Evolutionary conservation across 2,113 vertebrate genomes (phyloP), one percentile per base, ranked within the genome.

Genomic region (Phoenicopterus ruber): DNA sequence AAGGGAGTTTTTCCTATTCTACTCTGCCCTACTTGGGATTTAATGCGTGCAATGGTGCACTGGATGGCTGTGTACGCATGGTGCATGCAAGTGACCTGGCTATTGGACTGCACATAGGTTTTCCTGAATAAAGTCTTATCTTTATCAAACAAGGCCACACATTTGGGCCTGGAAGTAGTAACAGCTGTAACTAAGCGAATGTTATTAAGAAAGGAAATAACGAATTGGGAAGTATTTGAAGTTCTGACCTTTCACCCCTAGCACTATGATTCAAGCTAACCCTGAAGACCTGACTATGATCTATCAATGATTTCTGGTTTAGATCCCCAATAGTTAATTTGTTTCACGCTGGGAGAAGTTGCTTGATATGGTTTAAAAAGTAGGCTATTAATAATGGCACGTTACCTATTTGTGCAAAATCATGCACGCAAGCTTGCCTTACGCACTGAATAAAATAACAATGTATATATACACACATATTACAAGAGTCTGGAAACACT

Each of bases 161-260:
- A 87, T 96, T 92, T 93, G 73, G 80, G 32, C 22, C 50, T 87
- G 73, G 71, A 94, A 94, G 49, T 62, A 91, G 49, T 93, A 95
- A 92, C 95, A 97, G 93, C 96, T 96, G 93, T 80, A 94, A 57
- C 69, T 82, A 94, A 94, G 88, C 0, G 7, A 85, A 76, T 50
- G 62, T 82, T 96, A 84, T 93, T 95, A 96, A 76, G 94, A 95
- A 87, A 89, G 94, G 93, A 96, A 97, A 95, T 91, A 96, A 94
- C 0, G 49, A 94, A 94, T 94, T 83, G 93, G 70, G 70, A 94
- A 92, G 77, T 87, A 91, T 96, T 97, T 97, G 95, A 97, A 95
- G 97, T 97, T 96, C 77, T 94, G 93, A 95, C 94, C 96, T 94
- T 94, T 96, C 81, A 89, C 88, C 93, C 47, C 31, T 32, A 94